Evolutionary conservation across 2,888 invertebrate genomes (phyloP), one percentile per base, ranked within the genome.

Genomic region (Sepiola atlantica): DNA sequence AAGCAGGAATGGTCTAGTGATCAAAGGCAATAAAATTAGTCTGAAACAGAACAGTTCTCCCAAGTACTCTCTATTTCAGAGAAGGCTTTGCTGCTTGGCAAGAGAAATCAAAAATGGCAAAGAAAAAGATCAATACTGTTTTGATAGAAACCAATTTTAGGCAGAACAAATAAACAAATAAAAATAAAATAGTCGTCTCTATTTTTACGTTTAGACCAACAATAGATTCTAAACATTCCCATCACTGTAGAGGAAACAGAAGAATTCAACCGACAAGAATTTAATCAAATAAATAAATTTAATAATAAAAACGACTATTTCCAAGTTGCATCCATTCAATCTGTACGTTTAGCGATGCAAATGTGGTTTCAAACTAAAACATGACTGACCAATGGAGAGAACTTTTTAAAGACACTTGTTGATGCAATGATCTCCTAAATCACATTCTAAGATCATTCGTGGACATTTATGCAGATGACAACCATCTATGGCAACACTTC

Each of bases 1-100:
- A 77, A 77, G n/a, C n/a, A 77, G 77, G 16, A 77, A 77, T 77
- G 77, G 77, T 77, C 77, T 77, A n/a, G 77, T 32, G 77, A 77
- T 77, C 77, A 77, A 77, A 77, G 77, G 77, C 77, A 77, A 77
- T 77, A 77, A 77, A 77, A 77, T 77, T 77, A 77, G 77, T 77
- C 77, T 77, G 77, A 77, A 77, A 77, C n/a, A 77, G n/a, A 77
- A n/a, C 77, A 77, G 77, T 45, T 45, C 45, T 45, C 77, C 14
- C 77, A 77, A 77, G 77, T 77, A n/a, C 77, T 77, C 77, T n/a
- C n/a, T 12, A 77, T 77, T 77, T 77, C n/a, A n/a, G 77, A 77
- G n/a, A 32, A n/a, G 77, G 77, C n/a, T 77, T n/a, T 77, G 77
- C n/a, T 77, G n/a, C n/a, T n/a, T n/a, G 4, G n/a, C 4, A 16